A percentile compares a stretch with the other conserved stretches of the same genome.
phyloP scores from a whole-genome alignment of 2,888 invertebrate genomes.

The Oscheius sp. region DNA sequence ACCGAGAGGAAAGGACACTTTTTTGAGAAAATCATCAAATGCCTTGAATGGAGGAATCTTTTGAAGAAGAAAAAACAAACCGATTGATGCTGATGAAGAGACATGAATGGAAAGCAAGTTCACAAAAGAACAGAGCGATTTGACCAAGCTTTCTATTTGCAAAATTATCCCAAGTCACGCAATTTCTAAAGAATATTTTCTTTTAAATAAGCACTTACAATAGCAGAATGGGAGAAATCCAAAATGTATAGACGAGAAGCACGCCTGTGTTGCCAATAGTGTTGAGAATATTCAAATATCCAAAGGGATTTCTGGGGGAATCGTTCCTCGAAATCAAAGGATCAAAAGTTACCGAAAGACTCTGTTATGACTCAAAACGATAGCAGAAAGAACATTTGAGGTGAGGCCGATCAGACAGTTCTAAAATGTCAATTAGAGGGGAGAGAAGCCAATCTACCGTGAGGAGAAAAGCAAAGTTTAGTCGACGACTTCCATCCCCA shows the following conservation, averaged over 20 bases:
- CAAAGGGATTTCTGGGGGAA: not conserved
- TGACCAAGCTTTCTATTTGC: not conserved
- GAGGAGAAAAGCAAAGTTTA: too few relatives aligned
- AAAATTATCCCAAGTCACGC: not conserved
- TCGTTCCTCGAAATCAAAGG: not conserved
- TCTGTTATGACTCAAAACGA: not conserved
- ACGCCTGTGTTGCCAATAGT: not conserved
- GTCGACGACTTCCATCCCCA: too few relatives aligned
- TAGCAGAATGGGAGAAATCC: not conserved
- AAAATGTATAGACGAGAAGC: not conserved
- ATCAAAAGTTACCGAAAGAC: not conserved
- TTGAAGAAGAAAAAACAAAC: not conserved
- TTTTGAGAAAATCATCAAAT: too few relatives aligned
- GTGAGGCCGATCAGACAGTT: not conserved
- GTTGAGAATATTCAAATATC: not conserved
- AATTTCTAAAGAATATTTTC: not conserved
- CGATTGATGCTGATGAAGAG: conserved; percentile 3
- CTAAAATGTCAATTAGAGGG: not conserved
- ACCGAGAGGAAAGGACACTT: too few relatives aligned
- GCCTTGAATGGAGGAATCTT: too few relatives aligned
- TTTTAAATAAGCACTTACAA: not conserved
- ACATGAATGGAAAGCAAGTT: not conserved
- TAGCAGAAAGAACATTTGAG: not conserved
- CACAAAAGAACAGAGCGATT: not conserved
- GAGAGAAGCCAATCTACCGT: too few relatives aligned